phyloP scores from a whole-genome alignment of 2,888 invertebrate species.

The Tipula vernalis region DNA sequence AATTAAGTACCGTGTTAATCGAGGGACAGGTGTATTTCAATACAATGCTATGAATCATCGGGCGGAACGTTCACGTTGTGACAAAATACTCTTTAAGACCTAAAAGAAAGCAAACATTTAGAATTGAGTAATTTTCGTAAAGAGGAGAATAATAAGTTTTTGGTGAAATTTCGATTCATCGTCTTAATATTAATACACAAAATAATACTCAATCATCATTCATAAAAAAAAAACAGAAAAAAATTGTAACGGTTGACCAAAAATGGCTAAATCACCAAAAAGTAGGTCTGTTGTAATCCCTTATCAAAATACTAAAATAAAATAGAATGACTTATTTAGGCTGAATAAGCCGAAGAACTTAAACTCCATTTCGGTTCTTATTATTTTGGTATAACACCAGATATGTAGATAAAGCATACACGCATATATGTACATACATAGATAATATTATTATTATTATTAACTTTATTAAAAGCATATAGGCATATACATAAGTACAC shows the following conservation, averaged over 20 bases:
- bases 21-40: no score
- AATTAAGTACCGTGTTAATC: no score
- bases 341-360: not conserved
- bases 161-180: no score
- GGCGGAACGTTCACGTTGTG: no score
- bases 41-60: no score
- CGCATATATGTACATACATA: not conserved
- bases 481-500: not conserved
- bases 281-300: not conserved
- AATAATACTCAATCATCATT: no score
- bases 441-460: not conserved
- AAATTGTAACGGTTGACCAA: not conserved
- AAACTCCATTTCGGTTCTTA: not conserved
- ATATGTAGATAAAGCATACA: not conserved
- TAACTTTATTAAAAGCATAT: not conserved
- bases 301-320: not conserved
- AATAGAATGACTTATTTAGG: not conserved
- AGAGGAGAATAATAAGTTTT: no score
- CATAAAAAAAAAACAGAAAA: not conserved
- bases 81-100: no score
- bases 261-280: not conserved
- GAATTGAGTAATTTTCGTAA: no score
- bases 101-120: no score
- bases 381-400: not conserved
- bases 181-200: no score